Conservation (phyloP, 2,113 vertebrate species). For the Phaethornis superciliosus region DNA sequence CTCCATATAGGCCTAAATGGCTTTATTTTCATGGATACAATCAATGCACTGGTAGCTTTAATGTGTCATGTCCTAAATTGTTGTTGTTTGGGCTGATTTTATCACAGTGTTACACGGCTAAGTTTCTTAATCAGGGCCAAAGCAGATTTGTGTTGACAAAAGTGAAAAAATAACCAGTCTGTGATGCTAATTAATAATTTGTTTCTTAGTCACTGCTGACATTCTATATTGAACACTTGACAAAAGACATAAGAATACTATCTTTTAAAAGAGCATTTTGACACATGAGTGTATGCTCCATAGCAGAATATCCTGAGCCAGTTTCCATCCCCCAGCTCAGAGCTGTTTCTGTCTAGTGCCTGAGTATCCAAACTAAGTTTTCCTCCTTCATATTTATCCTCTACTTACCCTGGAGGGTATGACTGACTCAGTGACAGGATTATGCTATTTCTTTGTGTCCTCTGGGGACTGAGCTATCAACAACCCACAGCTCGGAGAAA, state of each 20-base stretch:
- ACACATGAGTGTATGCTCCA: background rate
- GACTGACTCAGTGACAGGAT: slow-evolving; percentile 39
- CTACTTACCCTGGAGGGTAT: background rate
- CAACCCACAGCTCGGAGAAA: background rate
- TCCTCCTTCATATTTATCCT: background rate
- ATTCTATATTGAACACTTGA: background rate
- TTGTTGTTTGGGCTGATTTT: background rate
- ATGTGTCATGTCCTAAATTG: background rate
- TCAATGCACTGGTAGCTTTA: background rate
- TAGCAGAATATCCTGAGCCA: background rate
- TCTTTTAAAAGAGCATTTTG: background rate
- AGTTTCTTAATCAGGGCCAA: background rate
- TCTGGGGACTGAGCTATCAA: slow-evolving; percentile 23
- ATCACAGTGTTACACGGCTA: background rate
- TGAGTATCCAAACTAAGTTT: background rate
- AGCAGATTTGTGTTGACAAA: background rate
- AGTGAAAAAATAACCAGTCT: background rate
- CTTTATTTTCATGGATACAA: background rate
- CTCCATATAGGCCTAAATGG: background rate
- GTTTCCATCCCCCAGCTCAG: background rate
- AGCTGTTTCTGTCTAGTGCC: background rate
- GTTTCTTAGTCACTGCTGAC: background rate
- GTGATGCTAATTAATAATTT: background rate
- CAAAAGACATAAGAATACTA: background rate
- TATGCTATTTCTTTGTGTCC: background rate